Base-by-base conservation (phyloP, 1,140 invertebrate species). In the Phthorimaea operculella region DNA sequence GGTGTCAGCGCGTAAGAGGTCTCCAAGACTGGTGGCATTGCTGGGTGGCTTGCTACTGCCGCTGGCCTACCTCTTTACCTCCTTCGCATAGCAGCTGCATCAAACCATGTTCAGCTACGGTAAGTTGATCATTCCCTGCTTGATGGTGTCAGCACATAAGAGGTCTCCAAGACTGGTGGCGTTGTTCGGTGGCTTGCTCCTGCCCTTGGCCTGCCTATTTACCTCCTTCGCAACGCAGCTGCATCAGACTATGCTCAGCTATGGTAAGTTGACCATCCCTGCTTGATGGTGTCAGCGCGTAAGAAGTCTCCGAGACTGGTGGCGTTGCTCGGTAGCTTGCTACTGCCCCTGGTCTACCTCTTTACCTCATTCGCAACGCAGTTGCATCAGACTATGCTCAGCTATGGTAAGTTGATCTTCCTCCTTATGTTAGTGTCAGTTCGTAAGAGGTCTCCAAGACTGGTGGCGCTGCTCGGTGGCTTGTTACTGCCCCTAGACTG, bases 301-400 rank as follows among this genome's bases (percentile, higher is more conserved):
- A 88, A 92, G 39, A 92, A 92, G 72, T 94, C 92, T 57, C 94
- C 94, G 10, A 87, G 94, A 47, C 86, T 96, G 50, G 91, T 91
- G n/a, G 93, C 93, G 8, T 91, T 95, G 28, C 89, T 95, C 54
- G 94, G 94, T 12, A 94, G 94, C 12, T 85, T 96, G 28, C 88
- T 96, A 12, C 86, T 94, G 66, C 91, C 93, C 4, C 80, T 95
- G 18, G 93, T 93, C 44, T 93, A 93, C 60, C 88, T 96, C 52
- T 95, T 94, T 85, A 92, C 93, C 47, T 94, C 94, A 45, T 96
- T 96, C 79, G 93, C 94, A 28, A 88, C 91, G 15, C 92, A 94
- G 71, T 87, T 93, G 61, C 92, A 93, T 81, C 93, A 94, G 83
- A 89, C 91, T 50, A 81, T 93, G 60, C 88, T 93, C 60, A 92